A percentile compares a stretch with the other conserved stretches of the same genome.
These are phyloP conservation scores for Onychostruthus taczanowskii DNA, from an alignment of 2,113 vertebrate genomes.

Conservation along the genomic window DNA sequence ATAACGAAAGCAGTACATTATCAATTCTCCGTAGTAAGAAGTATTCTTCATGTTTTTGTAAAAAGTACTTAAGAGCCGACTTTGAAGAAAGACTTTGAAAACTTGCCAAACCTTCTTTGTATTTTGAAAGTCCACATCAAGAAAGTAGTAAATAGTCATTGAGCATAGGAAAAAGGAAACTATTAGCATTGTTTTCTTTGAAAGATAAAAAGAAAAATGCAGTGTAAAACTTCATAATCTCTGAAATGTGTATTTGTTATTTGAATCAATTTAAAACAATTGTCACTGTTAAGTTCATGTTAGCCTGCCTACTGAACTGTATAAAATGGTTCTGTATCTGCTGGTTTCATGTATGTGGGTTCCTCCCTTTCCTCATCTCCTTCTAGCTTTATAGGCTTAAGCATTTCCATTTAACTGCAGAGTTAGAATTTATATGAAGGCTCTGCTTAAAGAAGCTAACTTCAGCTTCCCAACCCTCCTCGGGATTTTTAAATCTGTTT, in stretches of 20 bases:
- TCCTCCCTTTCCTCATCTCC: neutral
- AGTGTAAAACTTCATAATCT: slow-evolving; percentile 80
- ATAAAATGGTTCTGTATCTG: slow-evolving; percentile 62
- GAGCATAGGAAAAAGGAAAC: slow-evolving; percentile 85
- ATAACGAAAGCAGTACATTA: slow-evolving; percentile 72
- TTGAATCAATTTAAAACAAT: slow-evolving; percentile 77
- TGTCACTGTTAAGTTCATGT: slow-evolving; percentile 65
- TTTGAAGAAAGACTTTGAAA: slow-evolving; percentile 81
- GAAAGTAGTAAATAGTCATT: slow-evolving; percentile 76
- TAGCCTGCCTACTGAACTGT: slow-evolving; percentile 61
- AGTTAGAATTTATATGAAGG: slow-evolving; percentile 5
- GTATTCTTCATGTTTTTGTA: slow-evolving; percentile 77
- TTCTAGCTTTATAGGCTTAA: slow-evolving; percentile 41
- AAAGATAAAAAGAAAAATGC: slow-evolving; percentile 81
- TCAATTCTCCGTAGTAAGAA: slow-evolving; percentile 72
- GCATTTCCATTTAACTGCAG: slow-evolving; percentile 29
- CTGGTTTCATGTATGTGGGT: slow-evolving; percentile 32
- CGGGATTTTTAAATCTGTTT: slow-evolving; percentile 2
- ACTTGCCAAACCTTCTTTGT: slow-evolving; percentile 81
- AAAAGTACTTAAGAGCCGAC: slow-evolving; percentile 77
- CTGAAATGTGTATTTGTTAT: slow-evolving; percentile 79
- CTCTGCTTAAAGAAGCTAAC: neutral
- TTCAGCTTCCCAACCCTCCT: neutral
- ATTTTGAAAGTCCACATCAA: slow-evolving; percentile 83
- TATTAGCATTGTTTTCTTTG: slow-evolving; percentile 85